A percentile compares a stretch with the other conserved stretches of the same genome.
These are phyloP conservation scores for Choristoneura rosaceana DNA, from an alignment of 2,888 invertebrate genomes.

Conservation along the genomic window DNA sequence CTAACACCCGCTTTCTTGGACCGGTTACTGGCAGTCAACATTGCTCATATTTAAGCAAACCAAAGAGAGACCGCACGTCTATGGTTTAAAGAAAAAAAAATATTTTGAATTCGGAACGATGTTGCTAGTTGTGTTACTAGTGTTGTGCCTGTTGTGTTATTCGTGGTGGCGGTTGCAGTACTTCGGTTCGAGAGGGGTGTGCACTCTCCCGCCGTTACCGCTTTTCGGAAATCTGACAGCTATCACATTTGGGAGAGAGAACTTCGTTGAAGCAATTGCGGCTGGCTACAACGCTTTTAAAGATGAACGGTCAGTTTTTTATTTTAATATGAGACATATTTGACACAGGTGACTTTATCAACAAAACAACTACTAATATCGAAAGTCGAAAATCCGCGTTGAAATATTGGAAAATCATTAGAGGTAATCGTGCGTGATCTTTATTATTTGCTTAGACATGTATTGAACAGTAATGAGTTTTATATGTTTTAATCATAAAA, in stretches of 20 bases:
- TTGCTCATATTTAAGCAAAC: conserved; percentile 44
- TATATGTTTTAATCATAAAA: too few species aligned
- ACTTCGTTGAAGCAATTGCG: conserved; percentile 67
- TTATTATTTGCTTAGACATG: too few species aligned
- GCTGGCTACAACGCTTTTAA: conserved; percentile 65
- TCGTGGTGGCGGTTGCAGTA: conserved; percentile 60
- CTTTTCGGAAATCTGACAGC: conserved; percentile 69
- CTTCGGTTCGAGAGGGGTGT: conserved; percentile 63
- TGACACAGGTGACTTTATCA: too few species aligned
- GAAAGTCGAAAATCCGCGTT: too few species aligned
- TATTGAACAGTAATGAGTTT: too few species aligned
- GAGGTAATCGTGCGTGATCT: too few species aligned
- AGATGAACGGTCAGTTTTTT: conserved; percentile 60
- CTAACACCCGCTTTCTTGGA: conserved; percentile 53
- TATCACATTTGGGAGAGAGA: conserved; percentile 65
- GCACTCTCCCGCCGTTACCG: conserved; percentile 61
- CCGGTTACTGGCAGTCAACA: conserved; percentile 44
- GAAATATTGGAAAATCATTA: too few species aligned
- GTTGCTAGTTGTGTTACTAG: conserved; percentile 57
- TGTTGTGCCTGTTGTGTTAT: conserved; percentile 58
- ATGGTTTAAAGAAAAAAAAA: conserved; percentile 11
- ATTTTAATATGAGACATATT: not conserved
- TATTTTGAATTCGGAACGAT: conserved; percentile 20
- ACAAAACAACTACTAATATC: too few species aligned
- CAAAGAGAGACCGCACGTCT: conserved; percentile 40